Base-by-base conservation (phyloP, 2,888 invertebrate species). In the Arenicola marina region DNA sequence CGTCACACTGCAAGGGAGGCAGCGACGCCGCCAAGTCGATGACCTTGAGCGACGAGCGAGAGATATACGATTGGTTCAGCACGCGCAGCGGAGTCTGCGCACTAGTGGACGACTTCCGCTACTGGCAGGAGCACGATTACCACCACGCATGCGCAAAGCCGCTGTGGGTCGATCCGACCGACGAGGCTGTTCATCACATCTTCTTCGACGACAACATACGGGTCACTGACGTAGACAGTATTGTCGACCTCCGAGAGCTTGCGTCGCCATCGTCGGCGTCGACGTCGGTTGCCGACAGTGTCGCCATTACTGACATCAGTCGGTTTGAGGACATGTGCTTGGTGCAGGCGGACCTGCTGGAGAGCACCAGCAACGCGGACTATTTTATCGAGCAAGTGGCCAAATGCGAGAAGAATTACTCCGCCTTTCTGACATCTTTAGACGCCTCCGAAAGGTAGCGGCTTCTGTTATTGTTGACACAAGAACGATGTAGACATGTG, bases 141-240 rank as follows among this genome's bases (percentile, higher is more conserved):
- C 67, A 75, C 60, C 76, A 77, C 66, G 59, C 65, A 3, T 69
- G 75, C 1, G 77, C 76, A 4, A 83, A 83, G 70, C 82, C 82
- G 0, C 65, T 80, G 38, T 81, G 80, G 74, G 71, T 82, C 3
- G 79, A 82, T 59, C 75, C 74, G 1, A 68, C 59, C 33, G 78
- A 79, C 57, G 24, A 57, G 1, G 59, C 61, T 3, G 74, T 76
- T 24, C 83, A 82, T 48, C 82, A 83, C 62, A 81, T 83, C 46
- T 73, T 83, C 61, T 82, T 83, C 61, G 83, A 83, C 62, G 83
- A 83, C 70, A 83, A 82, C 65, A 76, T 80, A 58, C 69, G 83
- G 33, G 71, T 77, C 3, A 73, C 72, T 46, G 80, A 81, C 59
- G 75, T 75, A 32, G 81, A 82, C 67, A 81, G 78, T 62, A 82